A percentile compares a stretch with the other conserved stretches of the same genome.
phyloP scores from a whole-genome alignment of 2,113 vertebrate species.

The Formicarius rufipectus region DNA sequence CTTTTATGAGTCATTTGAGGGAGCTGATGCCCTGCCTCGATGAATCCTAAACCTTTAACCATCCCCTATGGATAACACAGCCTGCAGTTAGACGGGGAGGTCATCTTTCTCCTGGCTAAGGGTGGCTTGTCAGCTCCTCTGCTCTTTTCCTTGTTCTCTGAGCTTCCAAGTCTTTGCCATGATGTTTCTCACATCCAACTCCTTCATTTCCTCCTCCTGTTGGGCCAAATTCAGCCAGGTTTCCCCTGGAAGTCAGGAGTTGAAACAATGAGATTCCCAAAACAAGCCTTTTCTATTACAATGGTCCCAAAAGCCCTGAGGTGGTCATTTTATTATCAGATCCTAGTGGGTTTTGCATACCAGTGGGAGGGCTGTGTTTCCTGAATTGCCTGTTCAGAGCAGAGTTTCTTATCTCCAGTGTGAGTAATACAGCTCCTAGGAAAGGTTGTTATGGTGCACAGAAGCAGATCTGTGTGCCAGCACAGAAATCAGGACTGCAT shows the following conservation, averaged over 20 bases:
- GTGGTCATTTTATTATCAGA: background rate
- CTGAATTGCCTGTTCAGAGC: slow-evolving; percentile 20
- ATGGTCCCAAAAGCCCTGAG: background rate
- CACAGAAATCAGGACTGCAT: background rate
- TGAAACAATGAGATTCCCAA: background rate
- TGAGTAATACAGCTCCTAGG: background rate
- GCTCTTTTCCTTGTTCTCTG: background rate
- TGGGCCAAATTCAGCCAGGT: slow-evolving; percentile 22
- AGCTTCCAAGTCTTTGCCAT: slow-evolving; percentile 19
- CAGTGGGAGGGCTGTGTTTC: slow-evolving; percentile 17
- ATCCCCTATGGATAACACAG: background rate
- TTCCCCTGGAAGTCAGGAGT: slow-evolving; percentile 28
- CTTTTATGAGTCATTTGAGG: background rate
- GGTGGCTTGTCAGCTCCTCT: slow-evolving; percentile 17
- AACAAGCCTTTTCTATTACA: background rate
- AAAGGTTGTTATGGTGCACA: background rate
- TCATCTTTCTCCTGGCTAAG: slow-evolving; percentile 57
- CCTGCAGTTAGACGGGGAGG: slow-evolving; percentile 30
- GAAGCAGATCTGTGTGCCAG: background rate
- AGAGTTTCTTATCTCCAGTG: background rate
- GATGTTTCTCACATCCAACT: slow-evolving; percentile 20
- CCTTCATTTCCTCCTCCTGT: slow-evolving; percentile 52
- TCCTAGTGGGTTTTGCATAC: background rate
- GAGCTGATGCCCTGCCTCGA: background rate
- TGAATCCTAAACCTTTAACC: background rate